Evolutionary conservation across 2,888 invertebrate species (phyloP).

Genomic region (Platycheirus rosarum): DNA sequence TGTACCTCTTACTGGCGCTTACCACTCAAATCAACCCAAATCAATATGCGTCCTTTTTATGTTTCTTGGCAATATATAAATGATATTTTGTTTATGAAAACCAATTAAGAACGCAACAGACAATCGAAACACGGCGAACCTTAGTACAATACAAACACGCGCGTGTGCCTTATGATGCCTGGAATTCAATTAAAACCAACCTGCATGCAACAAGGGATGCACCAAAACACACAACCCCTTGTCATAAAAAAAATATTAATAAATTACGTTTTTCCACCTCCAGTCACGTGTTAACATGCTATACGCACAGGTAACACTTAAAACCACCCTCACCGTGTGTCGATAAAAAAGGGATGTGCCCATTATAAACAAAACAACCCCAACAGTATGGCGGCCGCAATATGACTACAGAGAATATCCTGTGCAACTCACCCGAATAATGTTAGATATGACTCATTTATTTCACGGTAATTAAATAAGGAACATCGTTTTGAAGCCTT

Average conservation of each 20-base stretch:
- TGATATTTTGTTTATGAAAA: neutral
- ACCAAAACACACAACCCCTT: slow-evolving; percentile 15
- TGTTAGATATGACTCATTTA: slow-evolving; percentile 68
- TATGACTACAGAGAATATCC: slow-evolving; percentile 20
- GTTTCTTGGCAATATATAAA: too few relatives aligned
- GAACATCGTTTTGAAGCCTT: slow-evolving; percentile 21
- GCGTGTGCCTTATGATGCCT: slow-evolving; percentile 23
- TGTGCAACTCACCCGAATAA: slow-evolving; percentile 11
- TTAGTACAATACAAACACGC: slow-evolving; percentile 5
- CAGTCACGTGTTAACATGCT: slow-evolving; percentile 54
- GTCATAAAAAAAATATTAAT: slow-evolving; percentile 24
- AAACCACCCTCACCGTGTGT: slow-evolving; percentile 45
- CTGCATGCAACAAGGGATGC: slow-evolving; percentile 28
- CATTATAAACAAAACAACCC: slow-evolving; percentile 2
- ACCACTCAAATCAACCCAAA: too few relatives aligned
- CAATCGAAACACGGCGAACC: slow-evolving; percentile 44
- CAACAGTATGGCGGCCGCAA: too few relatives aligned
- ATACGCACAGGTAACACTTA: slow-evolving; percentile 67
- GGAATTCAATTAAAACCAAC: slow-evolving; percentile 39
- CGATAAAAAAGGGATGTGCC: slow-evolving; percentile 28
- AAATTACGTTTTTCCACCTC: slow-evolving; percentile 24
- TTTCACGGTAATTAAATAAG: slow-evolving; percentile 70
- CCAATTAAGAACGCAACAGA: slow-evolving; percentile 4
- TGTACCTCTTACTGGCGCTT: too few relatives aligned
- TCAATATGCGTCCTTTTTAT: too few relatives aligned